Percentiles rank a stretch among this genome's conserved stretches.
Conservation (phyloP, 2,888 invertebrate species). For the Meghimatium bilineatum region DNA sequence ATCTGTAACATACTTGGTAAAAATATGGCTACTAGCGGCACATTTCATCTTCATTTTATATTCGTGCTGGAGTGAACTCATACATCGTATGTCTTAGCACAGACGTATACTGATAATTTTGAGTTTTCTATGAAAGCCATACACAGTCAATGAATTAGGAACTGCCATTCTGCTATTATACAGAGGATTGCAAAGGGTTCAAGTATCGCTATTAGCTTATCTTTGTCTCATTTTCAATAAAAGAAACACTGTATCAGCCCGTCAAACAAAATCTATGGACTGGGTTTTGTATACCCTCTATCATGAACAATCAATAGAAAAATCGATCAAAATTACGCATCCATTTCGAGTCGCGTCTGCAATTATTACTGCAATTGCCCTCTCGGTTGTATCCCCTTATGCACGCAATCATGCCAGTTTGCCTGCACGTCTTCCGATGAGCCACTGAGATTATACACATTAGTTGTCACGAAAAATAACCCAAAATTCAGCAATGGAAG, state of each 20-base stretch:
- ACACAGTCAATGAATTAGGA: neutral
- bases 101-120: neutral
- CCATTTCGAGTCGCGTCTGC: slow-evolving; percentile 43
- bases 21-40: neutral
- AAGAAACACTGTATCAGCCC: slow-evolving; percentile 1
- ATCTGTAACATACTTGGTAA: neutral
- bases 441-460: slow-evolving; percentile 36
- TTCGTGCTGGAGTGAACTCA: neutral
- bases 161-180: neutral
- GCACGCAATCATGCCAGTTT: slow-evolving; percentile 26
- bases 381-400: slow-evolving; percentile 21
- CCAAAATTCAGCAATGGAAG: slow-evolving; percentile 30
- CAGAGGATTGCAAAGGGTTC: slow-evolving; percentile 2
- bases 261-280: neutral
- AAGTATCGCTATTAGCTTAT: too few relatives aligned
- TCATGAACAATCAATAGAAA: slow-evolving; percentile 38
- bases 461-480: slow-evolving; percentile 45
- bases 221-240: neutral
- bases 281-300: neutral
- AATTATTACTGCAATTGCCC: slow-evolving; percentile 41
- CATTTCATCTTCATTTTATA: neutral
- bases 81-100: neutral
- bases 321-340: slow-evolving; percentile 47
- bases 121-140: neutral
- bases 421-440: slow-evolving; percentile 30